Conservation (phyloP, 2,888 invertebrate species). For the Catocala nupta region DNA sequence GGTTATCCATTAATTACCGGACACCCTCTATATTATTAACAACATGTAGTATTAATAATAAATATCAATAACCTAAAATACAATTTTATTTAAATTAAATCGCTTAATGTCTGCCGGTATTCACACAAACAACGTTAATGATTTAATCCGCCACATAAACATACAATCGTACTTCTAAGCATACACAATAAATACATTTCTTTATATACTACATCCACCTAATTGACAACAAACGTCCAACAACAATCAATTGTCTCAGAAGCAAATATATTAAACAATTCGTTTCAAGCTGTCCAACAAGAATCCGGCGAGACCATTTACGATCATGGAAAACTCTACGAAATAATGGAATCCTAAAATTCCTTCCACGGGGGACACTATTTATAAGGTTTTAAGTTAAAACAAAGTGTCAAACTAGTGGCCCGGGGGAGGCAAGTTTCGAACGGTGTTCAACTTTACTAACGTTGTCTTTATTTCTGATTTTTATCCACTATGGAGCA, state of each 20-base stretch:
- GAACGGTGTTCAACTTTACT: slow-evolving; percentile 69
- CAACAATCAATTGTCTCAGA: slow-evolving; percentile 10
- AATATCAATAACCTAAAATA: too few relatives aligned
- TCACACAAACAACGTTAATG: too few relatives aligned
- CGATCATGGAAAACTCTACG: slow-evolving; percentile 66
- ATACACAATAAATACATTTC: too few relatives aligned
- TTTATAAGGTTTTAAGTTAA: slow-evolving; percentile 79
- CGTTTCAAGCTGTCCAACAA: slow-evolving; percentile 39
- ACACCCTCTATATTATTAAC: too few relatives aligned
- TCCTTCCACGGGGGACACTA: slow-evolving; percentile 71
- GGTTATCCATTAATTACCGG: too few relatives aligned
- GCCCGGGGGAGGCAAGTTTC: slow-evolving; percentile 69
- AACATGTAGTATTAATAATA: too few relatives aligned
- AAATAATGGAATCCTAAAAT: slow-evolving; percentile 69
- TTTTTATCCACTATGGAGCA: slow-evolving; percentile 52
- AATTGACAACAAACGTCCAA: not conserved
- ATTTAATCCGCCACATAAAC: too few relatives aligned
- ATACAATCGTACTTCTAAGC: too few relatives aligned
- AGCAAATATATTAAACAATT: slow-evolving; percentile 28
- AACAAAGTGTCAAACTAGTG: slow-evolving; percentile 78
- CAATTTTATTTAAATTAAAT: too few relatives aligned
- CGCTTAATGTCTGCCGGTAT: too few relatives aligned
- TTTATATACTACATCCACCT: not conserved
- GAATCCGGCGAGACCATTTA: slow-evolving; percentile 56
- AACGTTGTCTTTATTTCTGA: slow-evolving; percentile 75